These are phyloP conservation scores for Bos indicus DNA, from an alignment of 2,113 vertebrate genomes.

Conservation along the genomic window DNA sequence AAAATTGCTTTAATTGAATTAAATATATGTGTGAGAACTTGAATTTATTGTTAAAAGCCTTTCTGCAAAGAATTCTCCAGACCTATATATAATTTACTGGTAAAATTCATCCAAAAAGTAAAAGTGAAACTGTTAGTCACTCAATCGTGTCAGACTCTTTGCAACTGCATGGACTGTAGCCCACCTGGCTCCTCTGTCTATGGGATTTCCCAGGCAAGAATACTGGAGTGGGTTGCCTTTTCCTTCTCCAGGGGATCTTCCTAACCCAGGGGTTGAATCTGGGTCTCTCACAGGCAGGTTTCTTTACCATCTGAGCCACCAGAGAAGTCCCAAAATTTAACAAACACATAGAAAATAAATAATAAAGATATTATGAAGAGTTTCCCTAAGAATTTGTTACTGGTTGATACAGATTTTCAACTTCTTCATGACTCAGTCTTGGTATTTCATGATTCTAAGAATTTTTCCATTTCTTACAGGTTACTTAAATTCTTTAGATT, in stretches of 20 bases:
- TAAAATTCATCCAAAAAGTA: neutral
- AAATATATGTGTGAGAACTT: neutral
- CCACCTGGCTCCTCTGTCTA: neutral
- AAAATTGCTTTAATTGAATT: neutral
- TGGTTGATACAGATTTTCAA: neutral
- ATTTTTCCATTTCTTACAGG: neutral
- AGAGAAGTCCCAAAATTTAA: neutral
- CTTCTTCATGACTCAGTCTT: neutral
- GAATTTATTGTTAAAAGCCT: neutral
- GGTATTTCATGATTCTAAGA: neutral
- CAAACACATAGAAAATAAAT: neutral
- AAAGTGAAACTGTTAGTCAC: neutral
- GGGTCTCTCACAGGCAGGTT: neutral
- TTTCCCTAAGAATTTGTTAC: neutral
- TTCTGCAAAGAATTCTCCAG: neutral
- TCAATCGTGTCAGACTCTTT: neutral
- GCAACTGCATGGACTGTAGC: neutral
- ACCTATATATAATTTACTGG: neutral
- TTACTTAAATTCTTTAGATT: neutral
- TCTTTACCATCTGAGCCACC: neutral
- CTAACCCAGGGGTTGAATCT: neutral
- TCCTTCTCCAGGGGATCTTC: neutral
- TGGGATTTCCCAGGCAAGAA: neutral
- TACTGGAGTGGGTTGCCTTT: neutral
- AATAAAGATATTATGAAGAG: neutral